Conservation (phyloP, 53 echinoderm and acorn worm species). For the Echinarachnius parma region DNA sequence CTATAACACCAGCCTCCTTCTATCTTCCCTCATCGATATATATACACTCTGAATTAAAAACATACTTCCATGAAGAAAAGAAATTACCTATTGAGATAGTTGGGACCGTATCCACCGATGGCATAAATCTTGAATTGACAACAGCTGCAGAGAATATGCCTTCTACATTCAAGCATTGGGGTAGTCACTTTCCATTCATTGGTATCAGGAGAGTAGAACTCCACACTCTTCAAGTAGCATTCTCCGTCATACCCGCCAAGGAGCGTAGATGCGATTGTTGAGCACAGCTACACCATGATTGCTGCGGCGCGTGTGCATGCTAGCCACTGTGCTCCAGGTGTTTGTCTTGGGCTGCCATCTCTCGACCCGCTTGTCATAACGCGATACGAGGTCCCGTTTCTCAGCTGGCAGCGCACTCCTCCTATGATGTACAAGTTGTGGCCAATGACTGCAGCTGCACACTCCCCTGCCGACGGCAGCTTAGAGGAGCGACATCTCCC, state of each 20-base stretch:
- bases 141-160: slow-evolving; percentile 69
- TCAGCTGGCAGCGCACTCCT: slow-evolving; percentile 68
- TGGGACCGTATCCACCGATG: slow-evolving; percentile 91
- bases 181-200: slow-evolving; percentile 73
- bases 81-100: slow-evolving; percentile 80
- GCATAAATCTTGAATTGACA: slow-evolving; percentile 86
- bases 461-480: slow-evolving; percentile 85
- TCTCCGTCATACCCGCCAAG: slow-evolving; percentile 87
- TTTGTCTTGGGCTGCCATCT: slow-evolving; percentile 75
- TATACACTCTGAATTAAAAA: too few species aligned
- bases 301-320: slow-evolving; percentile 78
- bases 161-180: slow-evolving; percentile 79
- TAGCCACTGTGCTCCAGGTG: slow-evolving; percentile 66
- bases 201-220: slow-evolving; percentile 64
- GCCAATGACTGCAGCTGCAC: slow-evolving; percentile 74
- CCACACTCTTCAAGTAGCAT: slow-evolving; percentile 84
- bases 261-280: slow-evolving; percentile 76
- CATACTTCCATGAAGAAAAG: too few species aligned
- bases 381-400: slow-evolving; percentile 65
- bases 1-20: not conserved
- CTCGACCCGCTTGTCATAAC: slow-evolving; percentile 81
- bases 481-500: slow-evolving; percentile 76
- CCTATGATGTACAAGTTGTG: slow-evolving; percentile 79
- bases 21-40: not conserved
- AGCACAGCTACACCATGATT: slow-evolving; percentile 91